Percentiles rank a stretch among this genome's conserved stretches.
These are phyloP conservation scores for Eupsittula cactorum DNA, from an alignment of 2,113 vertebrate genomes.

Conservation along the genomic window DNA sequence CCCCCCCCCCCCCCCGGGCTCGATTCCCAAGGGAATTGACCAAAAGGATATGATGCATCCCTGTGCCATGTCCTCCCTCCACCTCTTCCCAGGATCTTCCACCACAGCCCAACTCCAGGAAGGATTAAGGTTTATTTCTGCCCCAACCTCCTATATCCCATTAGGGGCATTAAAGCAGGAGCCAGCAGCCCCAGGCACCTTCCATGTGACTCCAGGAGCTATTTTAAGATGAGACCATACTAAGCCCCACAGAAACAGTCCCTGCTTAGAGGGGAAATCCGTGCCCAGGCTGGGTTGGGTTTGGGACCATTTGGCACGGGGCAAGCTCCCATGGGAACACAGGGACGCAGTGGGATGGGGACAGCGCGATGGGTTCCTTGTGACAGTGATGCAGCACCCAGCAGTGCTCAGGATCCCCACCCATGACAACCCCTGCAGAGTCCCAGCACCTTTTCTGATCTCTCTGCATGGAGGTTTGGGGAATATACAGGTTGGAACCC, in stretches of 20 bases:
- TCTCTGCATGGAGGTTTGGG: background rate
- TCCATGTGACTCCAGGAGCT: constrained; percentile 10
- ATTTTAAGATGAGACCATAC: background rate
- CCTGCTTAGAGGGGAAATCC: background rate
- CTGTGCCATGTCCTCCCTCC: fast-evolving
- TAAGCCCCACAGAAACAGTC: background rate
- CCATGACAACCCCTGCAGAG: fast-evolving
- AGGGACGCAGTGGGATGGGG: background rate
- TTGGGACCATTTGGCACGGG: fast-evolving
- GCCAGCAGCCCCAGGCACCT: fast-evolving
- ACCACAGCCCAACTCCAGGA: background rate
- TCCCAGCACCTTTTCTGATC: background rate
- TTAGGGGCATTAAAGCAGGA: constrained; percentile 45
- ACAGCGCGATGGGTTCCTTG: fast-evolving
- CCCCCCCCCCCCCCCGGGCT: too few relatives aligned
- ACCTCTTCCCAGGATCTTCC: background rate
- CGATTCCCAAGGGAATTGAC: fast-evolving
- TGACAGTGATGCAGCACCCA: background rate
- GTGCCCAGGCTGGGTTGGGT: background rate
- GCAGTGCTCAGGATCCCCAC: background rate
- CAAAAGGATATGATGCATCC: fast-evolving
- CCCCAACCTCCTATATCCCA: background rate
- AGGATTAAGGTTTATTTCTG: constrained; percentile 45
- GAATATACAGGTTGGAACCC: fast-evolving
- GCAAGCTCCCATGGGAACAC: background rate